Conservation (phyloP, 2,113 vertebrate genomes). For the Garra rufa region DNA sequence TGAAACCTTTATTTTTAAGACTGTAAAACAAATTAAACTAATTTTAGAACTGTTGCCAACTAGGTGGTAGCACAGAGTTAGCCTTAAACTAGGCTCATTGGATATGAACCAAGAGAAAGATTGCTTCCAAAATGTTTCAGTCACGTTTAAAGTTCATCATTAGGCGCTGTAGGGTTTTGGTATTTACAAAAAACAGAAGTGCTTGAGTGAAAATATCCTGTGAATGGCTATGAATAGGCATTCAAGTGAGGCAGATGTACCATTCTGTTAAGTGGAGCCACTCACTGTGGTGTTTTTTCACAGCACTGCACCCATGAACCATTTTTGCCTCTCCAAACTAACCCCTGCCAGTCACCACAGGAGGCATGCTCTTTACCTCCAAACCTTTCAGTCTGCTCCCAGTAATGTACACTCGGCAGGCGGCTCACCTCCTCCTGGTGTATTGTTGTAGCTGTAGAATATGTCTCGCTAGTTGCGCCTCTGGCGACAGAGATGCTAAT, state of each 20-base stretch:
- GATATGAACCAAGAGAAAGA: background rate
- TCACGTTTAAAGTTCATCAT: background rate
- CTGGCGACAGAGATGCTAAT: constrained; percentile 18
- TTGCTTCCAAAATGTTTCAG: background rate
- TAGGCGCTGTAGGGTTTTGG: background rate
- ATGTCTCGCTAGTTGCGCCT: background rate
- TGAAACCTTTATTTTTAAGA: no score
- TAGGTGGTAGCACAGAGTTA: background rate
- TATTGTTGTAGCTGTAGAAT: constrained; percentile 32
- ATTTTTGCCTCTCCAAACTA: constrained; percentile 25
- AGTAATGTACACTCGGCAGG: background rate
- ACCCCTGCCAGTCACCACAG: constrained; percentile 3
- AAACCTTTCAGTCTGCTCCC: constrained; percentile 3
- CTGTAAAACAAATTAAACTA: background rate
- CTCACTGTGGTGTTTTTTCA: constrained; percentile 4
- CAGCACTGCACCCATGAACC: background rate
- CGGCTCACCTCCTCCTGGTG: background rate
- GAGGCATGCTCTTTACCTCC: background rate
- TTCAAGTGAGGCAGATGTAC: background rate
- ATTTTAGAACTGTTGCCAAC: constrained; percentile 1
- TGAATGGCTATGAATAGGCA: constrained; percentile 4
- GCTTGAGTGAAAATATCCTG: background rate
- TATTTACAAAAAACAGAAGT: background rate
- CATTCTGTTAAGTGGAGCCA: background rate
- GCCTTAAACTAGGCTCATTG: background rate